Evolutionary conservation across 2,113 vertebrate genomes (phyloP).

Genomic region (Apistogramma diplotaenia): DNA sequence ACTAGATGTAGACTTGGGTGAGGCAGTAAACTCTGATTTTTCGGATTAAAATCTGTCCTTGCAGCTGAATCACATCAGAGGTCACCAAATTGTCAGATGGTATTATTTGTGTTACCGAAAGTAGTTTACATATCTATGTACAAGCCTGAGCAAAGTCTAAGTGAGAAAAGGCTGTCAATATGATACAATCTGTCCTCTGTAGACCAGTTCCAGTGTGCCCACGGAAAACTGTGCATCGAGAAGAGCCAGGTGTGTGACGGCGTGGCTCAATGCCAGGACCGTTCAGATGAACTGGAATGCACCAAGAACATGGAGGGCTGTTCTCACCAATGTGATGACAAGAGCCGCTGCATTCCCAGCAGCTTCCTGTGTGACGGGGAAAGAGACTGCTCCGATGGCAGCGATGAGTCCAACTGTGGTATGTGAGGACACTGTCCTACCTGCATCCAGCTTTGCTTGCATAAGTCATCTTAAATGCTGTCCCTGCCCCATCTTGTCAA

Average conservation of each 20-base stretch:
- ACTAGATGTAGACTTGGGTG: background rate
- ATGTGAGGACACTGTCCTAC: background rate
- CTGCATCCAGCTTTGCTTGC: background rate
- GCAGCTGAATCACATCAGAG: background rate
- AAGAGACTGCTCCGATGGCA: constrained; percentile 80
- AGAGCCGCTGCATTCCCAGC: constrained; percentile 77
- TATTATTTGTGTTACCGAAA: background rate
- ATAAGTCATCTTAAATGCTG: background rate
- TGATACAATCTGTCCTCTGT: background rate
- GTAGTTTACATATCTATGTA: background rate
- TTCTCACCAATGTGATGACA: constrained; percentile 77
- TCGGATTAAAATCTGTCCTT: background rate
- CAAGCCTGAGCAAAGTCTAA: background rate
- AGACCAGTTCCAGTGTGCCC: constrained; percentile 83
- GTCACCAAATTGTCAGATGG: background rate
- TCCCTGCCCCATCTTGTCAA: background rate
- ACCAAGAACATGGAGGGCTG: constrained; percentile 69
- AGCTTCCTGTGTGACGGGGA: constrained; percentile 86
- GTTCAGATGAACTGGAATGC: constrained; percentile 84
- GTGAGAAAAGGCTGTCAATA: background rate
- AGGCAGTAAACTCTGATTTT: background rate
- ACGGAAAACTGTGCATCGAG: constrained; percentile 74
- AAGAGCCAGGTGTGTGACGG: constrained; percentile 81
- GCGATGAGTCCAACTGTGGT: constrained; percentile 83
- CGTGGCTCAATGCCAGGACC: constrained; percentile 81